Evolutionary conservation across 1,140 invertebrate species (phyloP).

Genomic region (Drosophila nebulosa): DNA sequence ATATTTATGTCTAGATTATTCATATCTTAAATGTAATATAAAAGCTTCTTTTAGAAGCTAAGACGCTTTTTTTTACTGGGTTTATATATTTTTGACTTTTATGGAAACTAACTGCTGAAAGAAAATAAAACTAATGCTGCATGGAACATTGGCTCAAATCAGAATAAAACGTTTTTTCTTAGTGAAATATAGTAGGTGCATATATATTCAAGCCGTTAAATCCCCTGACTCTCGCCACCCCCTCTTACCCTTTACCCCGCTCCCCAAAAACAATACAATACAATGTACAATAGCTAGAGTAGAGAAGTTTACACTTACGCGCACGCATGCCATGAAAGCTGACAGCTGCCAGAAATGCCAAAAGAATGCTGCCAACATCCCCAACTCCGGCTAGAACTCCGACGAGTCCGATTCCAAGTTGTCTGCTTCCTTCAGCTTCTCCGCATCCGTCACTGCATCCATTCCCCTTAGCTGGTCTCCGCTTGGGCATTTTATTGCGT

Average conservation of each 20-base stretch:
- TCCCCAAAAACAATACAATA: constrained; percentile 1
- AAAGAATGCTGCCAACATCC: constrained; percentile 52
- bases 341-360: constrained; percentile 77
- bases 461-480: constrained; percentile 11
- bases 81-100: neutral
- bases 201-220: neutral
- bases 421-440: neutral
- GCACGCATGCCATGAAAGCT: constrained; percentile 67
- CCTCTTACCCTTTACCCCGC: neutral
- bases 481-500: constrained; percentile 71
- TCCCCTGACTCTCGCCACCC: neutral
- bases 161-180: neutral
- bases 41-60: no score
- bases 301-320: constrained; percentile 72
- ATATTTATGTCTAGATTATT: no score
- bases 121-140: neutral
- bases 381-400: constrained; percentile 18
- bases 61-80: neutral
- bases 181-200: neutral
- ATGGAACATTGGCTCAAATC: neutral
- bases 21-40: no score
- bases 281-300: constrained; percentile 42
- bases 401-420: constrained; percentile 1
- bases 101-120: neutral
- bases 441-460: constrained; percentile 2